Evolutionary conservation across 2,888 invertebrate genomes (phyloP).

Genomic region (Drosophila pseudotakahashii): DNA sequence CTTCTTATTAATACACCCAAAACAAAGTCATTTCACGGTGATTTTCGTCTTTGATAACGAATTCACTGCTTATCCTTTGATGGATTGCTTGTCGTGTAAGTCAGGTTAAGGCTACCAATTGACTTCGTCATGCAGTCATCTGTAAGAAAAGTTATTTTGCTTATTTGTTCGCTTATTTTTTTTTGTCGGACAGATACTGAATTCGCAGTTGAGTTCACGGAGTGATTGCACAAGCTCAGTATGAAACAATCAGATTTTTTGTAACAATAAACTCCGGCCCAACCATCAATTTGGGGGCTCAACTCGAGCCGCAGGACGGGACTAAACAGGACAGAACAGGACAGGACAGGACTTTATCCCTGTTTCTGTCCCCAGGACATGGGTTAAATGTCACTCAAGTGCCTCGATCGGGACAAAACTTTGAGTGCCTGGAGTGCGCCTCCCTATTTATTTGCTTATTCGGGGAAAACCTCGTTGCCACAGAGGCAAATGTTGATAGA

Average conservation of each 20-base stretch:
- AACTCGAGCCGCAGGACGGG: conserved; percentile 9
- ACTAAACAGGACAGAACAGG: conserved; percentile 4
- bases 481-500: conserved; percentile 32
- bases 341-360: neutral
- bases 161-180: neutral
- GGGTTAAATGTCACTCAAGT: conserved; percentile 15
- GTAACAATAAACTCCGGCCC: conserved; percentile 25
- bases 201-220: neutral
- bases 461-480: conserved; percentile 10
- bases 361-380: neutral
- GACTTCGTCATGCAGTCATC: conserved; percentile 20
- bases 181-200: neutral
- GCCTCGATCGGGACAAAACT: conserved; percentile 8
- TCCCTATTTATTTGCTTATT: conserved; percentile 29
- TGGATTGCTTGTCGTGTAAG: conserved; percentile 4
- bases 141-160: conserved; percentile 2
- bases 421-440: conserved; percentile 13
- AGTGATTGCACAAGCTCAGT: neutral
- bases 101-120: conserved; percentile 8
- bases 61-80: conserved; percentile 17
- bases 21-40: neutral
- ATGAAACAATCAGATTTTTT: conserved; percentile 26
- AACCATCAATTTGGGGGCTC: conserved; percentile 20
- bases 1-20: neutral
- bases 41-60: conserved; percentile 1